Evolutionary conservation across 37 sponge, comb jelly and placozoan species (phyloP).

Genomic region (Petrosia ficiformis): DNA sequence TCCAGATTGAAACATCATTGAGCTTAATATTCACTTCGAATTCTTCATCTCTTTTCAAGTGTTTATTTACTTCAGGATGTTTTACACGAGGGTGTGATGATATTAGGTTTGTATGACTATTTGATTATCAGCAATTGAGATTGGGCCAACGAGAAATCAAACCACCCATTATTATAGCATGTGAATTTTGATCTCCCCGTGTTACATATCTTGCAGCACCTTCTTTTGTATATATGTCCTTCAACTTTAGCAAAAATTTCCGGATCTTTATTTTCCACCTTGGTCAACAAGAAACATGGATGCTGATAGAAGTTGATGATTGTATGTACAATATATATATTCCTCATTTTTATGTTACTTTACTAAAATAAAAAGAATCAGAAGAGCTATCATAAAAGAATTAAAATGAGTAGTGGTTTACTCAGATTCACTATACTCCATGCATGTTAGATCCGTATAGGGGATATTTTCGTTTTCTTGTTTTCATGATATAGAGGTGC

Average conservation of each 20-base stretch:
- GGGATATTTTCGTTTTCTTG: too few species aligned
- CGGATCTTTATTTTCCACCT: slow-evolving; percentile 53
- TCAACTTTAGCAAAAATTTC: slow-evolving; percentile 51
- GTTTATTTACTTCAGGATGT: slow-evolving; percentile 41
- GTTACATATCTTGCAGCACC: slow-evolving; percentile 69
- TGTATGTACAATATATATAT: slow-evolving; percentile 20
- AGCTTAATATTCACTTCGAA: slow-evolving; percentile 26
- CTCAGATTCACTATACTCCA: too few species aligned
- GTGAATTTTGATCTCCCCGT: slow-evolving; percentile 55
- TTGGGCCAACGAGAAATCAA: too few species aligned
- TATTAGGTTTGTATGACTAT: slow-evolving; percentile 17
- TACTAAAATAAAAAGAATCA: too few species aligned
- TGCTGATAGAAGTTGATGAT: slow-evolving; percentile 69
- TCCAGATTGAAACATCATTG: slow-evolving; percentile 58
- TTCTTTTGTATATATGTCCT: too few species aligned
- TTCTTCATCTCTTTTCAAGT: too few species aligned
- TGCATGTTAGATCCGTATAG: too few species aligned
- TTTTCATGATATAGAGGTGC: too few species aligned
- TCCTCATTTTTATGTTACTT: too few species aligned
- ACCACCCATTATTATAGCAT: too few species aligned
- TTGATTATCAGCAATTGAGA: slow-evolving; percentile 55
- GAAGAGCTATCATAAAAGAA: too few species aligned
- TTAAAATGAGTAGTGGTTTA: too few species aligned
- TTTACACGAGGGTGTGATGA: neutral
- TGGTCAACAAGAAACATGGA: slow-evolving; percentile 62